These are phyloP conservation scores for Cyanoramphus novaezelandiae DNA, from an alignment of 2,113 vertebrate genomes.

Conservation along the genomic window DNA sequence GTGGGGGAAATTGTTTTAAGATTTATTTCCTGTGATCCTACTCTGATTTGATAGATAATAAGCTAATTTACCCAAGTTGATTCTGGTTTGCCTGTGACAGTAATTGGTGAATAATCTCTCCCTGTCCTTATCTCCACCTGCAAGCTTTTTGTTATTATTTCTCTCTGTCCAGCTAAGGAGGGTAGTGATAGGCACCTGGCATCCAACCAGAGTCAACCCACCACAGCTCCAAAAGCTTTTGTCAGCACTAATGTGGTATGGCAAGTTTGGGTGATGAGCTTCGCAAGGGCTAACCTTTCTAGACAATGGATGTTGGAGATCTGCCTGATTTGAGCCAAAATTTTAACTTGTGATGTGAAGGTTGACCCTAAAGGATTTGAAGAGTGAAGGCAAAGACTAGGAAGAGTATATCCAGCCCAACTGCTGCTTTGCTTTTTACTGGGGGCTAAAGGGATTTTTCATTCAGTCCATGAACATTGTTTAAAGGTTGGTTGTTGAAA, in stretches of 20 bases:
- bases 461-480: background rate
- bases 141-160: background rate
- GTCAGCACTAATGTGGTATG: accelerated
- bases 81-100: background rate
- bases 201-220: background rate
- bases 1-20: background rate
- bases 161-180: background rate
- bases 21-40: background rate
- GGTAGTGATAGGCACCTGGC: background rate
- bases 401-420: background rate
- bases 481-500: background rate
- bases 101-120: background rate
- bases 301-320: background rate
- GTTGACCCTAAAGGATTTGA: background rate
- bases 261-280: background rate
- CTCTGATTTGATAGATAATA: background rate
- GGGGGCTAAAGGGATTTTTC: background rate
- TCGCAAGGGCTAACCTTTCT: background rate
- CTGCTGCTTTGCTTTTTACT: background rate
- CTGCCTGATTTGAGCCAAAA: background rate
- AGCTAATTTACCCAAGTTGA: background rate
- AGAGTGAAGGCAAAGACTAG: background rate
- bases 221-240: background rate
- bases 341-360: background rate
- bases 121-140: background rate